Base-by-base conservation (phyloP, 2,797 vertebrate genomes). In the Adrianichthys oophorus region DNA sequence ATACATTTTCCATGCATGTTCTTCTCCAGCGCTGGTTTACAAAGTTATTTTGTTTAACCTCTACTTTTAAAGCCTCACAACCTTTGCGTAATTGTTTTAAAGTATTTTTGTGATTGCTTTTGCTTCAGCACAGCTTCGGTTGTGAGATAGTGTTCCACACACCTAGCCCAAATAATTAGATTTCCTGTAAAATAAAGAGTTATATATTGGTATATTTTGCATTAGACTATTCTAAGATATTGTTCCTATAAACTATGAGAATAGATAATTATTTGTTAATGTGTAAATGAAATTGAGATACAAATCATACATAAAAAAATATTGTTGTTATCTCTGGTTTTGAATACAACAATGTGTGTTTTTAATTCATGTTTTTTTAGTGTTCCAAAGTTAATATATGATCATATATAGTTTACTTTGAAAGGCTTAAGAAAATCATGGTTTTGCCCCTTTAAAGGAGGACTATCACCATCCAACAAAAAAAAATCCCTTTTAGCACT, bases 1-100 rank as follows among this genome's bases (percentile, higher is more conserved):
- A 55, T 58, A 15, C 63, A 52, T 45, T 45, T 41, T 64, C 23
- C 15, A 59, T 42, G 18, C 7, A 0, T 43, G 48, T 53, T 65
- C 62, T 56, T 76, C 67, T 12, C 45, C 26, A 26, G 62, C 26
- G 52, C 43, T 40, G 48, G 21, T 26, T 53, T 52, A 61, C 58
- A 61, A 40, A 55, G 21, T 45, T 15, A 17, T 26, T 13, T 1
- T 54, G 15, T 47, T 17, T 49, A 19, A 15, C 17, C 42, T 15
- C 40, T 6, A 26, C 26, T 4, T 45, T 6, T 42, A 59, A 63
- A 45, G 18, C 15, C 40, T 43, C 41, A 18, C 21, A 8, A 42
- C 2, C 19, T 41, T 37, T 23, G 0, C 19, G 24, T 16, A 56
- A 53, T 19, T 5, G 26, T 40, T 51, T 8, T 1, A 26, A 26